phyloP scores from a whole-genome alignment of 2,888 invertebrate species.

The Sarcophaga variegata region DNA sequence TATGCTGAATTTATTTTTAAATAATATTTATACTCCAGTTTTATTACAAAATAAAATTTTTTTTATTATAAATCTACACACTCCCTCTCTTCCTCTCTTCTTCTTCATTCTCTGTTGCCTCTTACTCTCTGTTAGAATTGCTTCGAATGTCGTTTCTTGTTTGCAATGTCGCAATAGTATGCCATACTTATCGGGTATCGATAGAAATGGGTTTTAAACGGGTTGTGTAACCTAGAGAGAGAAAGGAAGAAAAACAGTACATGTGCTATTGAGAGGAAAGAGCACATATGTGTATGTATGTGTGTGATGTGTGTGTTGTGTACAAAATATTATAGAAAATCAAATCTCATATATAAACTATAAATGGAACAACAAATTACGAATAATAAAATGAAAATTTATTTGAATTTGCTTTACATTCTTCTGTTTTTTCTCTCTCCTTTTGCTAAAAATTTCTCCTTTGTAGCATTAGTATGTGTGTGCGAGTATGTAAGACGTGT shows the following conservation, averaged over 20 bases:
- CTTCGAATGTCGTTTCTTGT: no score
- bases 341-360: no score
- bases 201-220: no score
- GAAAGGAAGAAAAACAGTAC: constrained; percentile 26
- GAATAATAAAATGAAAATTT: constrained; percentile 41
- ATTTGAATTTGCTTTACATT: constrained; percentile 12
- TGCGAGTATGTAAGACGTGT: background rate
- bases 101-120: background rate
- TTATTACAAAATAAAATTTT: constrained; percentile 3
- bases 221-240: no score
- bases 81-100: background rate
- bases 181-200: no score
- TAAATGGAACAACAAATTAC: constrained; percentile 19
- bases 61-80: constrained; percentile 16
- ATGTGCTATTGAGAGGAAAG: background rate
- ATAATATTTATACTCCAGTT: constrained; percentile 44
- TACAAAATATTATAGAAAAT: no score
- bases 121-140: no score
- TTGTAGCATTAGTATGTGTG: background rate
- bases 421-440: background rate
- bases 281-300: no score
- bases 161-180: no score
- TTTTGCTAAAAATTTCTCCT: background rate
- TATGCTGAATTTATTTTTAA: constrained; percentile 58
- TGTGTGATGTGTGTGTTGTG: no score